Evolutionary conservation across 2,113 vertebrate species (phyloP), one percentile per base, ranked within the genome.

Genomic region (Xenus cinereus): DNA sequence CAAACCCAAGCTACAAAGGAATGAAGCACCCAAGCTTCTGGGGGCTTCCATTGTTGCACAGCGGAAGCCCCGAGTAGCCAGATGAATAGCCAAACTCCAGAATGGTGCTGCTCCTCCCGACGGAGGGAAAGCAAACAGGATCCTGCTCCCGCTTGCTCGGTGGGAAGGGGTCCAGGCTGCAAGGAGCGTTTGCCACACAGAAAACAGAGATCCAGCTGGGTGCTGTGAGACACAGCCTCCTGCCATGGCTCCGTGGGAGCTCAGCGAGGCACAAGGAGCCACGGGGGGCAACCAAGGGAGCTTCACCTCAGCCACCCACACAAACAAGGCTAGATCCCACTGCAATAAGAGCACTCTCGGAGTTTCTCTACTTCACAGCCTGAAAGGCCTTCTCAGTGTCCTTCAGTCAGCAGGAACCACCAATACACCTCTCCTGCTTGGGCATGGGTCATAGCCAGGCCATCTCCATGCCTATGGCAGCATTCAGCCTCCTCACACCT

Each of bases 331-430:
- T 21, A 57, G 57, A 50, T 41, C 5, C 2, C 63, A 50, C 8
- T 0, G 0, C 3, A 6, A 2, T 30, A 28, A 19, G 16, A 60
- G 41, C 39, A n/a, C 19, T 57, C 54, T 5, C 4, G 5, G 27
- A 46, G 18, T 27, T 72, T 41, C 59, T 62, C 73, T 35, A 4
- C 53, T 68, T n/a, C 64, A 45, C 41, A 1, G 0, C 46, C 73
- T 60, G 51, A 74, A 54, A 74, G 2, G 39, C 20, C 63, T 80
- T 35, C 74, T 57, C 43, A 24, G 26, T 3, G 41, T 68, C 80
- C 51, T 53, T 62, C 51, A 41, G 73, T 11, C 6, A 10, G 4
- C 84, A 75, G 41, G 37, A 54, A 43, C 6, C 56, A 41, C 18
- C 12, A 2, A 1, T 4, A 4, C 10, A 4, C 11, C 48, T 46